Conservation (phyloP, 1,140 invertebrate species). For the Apis dorsata region DNA sequence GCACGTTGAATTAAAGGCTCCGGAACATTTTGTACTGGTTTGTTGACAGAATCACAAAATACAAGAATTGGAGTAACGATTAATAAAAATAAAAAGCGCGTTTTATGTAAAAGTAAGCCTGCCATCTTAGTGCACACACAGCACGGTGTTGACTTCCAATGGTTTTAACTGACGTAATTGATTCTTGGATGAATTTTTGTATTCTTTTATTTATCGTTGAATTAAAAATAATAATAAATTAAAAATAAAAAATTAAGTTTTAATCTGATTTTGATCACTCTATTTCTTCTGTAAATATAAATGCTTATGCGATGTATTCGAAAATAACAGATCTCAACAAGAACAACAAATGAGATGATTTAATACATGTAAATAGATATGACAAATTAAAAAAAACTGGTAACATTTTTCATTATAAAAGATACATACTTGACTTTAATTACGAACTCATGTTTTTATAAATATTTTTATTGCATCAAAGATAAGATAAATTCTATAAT, state of each 20-base stretch:
- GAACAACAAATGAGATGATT: not conserved
- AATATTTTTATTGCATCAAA: not conserved
- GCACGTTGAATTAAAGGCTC: constrained; percentile 63
- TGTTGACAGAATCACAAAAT: constrained; percentile 50
- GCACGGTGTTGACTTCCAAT: constrained; percentile 6
- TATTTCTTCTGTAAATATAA: not conserved
- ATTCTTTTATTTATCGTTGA: not conserved
- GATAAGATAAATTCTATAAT: constrained; percentile 36
- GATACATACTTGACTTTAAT: not conserved
- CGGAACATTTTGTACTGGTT: constrained; percentile 57
- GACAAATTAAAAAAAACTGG: not conserved
- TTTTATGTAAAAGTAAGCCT: constrained; percentile 27
- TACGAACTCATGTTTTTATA: not conserved
- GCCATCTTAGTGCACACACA: constrained; percentile 51
- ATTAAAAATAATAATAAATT: constrained; percentile 14
- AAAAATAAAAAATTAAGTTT: not conserved
- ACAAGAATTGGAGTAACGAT: constrained; percentile 12
- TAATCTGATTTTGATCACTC: not conserved
- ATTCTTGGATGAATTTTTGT: constrained; percentile 10
- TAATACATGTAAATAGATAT: constrained; percentile 12
- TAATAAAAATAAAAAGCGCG: constrained; percentile 28
- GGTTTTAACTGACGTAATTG: constrained; percentile 19
- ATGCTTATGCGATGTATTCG: not conserved
- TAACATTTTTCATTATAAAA: not conserved
- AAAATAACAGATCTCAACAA: not conserved